Evolutionary conservation across 2,113 vertebrate species (phyloP).

Genomic region (Cyphomyrus plagiostoma): DNA sequence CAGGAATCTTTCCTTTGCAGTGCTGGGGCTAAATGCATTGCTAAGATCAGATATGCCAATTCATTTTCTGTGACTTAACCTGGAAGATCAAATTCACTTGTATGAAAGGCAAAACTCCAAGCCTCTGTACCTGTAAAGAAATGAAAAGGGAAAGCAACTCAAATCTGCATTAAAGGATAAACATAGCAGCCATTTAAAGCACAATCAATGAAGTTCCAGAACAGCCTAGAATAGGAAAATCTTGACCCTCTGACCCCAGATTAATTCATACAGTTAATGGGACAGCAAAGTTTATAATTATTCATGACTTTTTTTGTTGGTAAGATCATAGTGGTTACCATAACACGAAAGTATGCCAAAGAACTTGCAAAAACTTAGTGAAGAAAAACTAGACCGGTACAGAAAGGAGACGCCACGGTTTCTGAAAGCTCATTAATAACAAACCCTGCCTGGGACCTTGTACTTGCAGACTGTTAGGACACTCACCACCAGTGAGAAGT

Average conservation of each 20-base stretch:
- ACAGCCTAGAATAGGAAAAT: background rate
- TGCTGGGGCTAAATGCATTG: background rate
- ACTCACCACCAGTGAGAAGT: background rate
- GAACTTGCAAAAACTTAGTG: background rate
- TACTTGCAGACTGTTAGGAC: background rate
- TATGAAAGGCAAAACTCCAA: background rate
- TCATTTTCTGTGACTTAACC: background rate
- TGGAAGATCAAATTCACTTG: background rate
- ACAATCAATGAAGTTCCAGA: background rate
- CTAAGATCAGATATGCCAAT: background rate
- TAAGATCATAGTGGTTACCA: background rate
- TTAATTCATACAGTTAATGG: background rate
- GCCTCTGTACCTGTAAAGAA: background rate
- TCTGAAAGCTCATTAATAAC: conserved; percentile 9
- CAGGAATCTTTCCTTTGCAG: background rate
- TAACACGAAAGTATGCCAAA: background rate
- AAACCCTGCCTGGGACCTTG: background rate
- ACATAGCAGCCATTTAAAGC: background rate
- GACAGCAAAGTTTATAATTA: background rate
- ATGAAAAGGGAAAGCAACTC: background rate
- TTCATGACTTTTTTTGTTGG: conserved; percentile 35
- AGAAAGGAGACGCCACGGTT: background rate
- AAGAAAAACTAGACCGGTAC: background rate
- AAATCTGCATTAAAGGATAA: background rate
- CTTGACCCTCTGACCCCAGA: background rate